phyloP scores from a whole-genome alignment of 2,113 vertebrate genomes.

The Proteles cristata region DNA sequence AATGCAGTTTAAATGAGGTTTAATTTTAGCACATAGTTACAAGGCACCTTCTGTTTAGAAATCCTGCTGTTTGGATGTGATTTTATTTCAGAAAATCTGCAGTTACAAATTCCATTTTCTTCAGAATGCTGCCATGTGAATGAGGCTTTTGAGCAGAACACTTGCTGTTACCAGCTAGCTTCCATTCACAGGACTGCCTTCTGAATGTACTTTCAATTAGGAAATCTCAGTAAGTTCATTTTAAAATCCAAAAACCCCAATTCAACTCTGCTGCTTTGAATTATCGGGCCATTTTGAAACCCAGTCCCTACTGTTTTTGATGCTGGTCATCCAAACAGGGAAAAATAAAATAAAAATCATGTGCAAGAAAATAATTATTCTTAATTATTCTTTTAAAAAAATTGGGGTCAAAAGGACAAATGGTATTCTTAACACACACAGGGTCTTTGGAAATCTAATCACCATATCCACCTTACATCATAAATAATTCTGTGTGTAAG shows the following conservation, averaged over 20 bases:
- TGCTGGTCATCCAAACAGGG: neutral
- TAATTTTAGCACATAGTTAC: constrained; percentile 77
- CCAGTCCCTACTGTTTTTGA: neutral
- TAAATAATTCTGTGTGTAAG: constrained; percentile 38
- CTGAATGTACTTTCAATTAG: constrained; percentile 13
- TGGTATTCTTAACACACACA: neutral
- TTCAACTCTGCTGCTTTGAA: constrained; percentile 41
- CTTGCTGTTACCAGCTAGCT: constrained; percentile 27
- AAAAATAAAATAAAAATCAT: neutral
- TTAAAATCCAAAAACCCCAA: constrained; percentile 16
- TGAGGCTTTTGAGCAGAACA: constrained; percentile 9
- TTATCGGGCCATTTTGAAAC: constrained; percentile 47
- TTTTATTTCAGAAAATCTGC: constrained; percentile 67
- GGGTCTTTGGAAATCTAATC: constrained; percentile 43
- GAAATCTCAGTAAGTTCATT: constrained; percentile 38
- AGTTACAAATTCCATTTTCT: constrained; percentile 56
- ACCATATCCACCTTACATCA: neutral
- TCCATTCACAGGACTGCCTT: constrained; percentile 25
- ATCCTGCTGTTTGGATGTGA: constrained; percentile 59
- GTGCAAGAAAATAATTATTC: neutral
- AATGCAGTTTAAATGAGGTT: constrained; percentile 73
- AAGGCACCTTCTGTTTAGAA: constrained; percentile 76
- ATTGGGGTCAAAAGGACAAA: constrained; percentile 53
- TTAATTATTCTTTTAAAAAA: neutral
- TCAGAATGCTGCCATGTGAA: constrained; percentile 24